Base-by-base conservation (phyloP, 2,797 vertebrate genomes). In the Danionella dracula region DNA sequence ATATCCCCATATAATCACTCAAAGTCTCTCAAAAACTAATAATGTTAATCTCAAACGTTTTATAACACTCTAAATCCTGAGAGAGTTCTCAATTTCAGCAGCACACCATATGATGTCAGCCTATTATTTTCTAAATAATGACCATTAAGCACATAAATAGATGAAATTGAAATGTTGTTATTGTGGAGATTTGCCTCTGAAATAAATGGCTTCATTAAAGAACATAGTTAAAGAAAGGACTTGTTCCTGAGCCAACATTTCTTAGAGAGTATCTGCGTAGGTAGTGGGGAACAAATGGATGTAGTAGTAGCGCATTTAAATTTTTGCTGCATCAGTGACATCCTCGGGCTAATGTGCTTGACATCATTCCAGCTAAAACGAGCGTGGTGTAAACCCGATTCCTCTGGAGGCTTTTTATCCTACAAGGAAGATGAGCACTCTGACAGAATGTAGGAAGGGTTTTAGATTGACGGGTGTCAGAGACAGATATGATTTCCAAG, bases 391-490 rank as follows among this genome's bases (percentile, higher is more conserved):
- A 57, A 48, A 38, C 11, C 9, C 17, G 20, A 48, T 29, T 15
- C 10, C 32, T 56, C 42, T 48, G 12, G 41, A 38, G 21, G 20
- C 41, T 35, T 48, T 65, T 38, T 46, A 56, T 48, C 42, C 32
- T 19, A 38, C 1, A 35, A 41, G 44, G 49, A 27, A 16, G 21
- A 48, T 29, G 32, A 40, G 13, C 10, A 19, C 2, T 56, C 63
- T 40, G 41, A 57, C 42, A 54, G 20, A 54, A 56, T 44, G 19
- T 21, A 12, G 1, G 9, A 41, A 38, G 56, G 42, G 31, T 49
- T 38, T 66, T 20, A 19, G 53, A 66, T 49, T 57, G 64, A 35
- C 64, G 29, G 42, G 32, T 66, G 64, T 57, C 64, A 66, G 21
- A 48, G 45, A 40, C 32, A 4, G 50, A 65, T 45, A 29, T 37